Conservation (phyloP, 1,140 invertebrate genomes). For the Euwallacea similis region DNA sequence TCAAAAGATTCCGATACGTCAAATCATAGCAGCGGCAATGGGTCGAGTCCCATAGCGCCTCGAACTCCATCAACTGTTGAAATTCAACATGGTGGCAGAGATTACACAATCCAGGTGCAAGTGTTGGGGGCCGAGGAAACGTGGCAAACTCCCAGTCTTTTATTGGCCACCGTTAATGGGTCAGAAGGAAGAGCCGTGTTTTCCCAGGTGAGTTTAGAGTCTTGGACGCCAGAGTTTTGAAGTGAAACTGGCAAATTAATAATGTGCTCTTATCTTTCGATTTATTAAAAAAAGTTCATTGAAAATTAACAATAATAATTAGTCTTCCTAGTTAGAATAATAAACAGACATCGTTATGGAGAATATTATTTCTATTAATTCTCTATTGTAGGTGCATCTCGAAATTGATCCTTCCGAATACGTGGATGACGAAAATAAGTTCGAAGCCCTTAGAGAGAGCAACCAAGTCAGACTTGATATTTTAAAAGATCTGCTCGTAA, state of each 20-base stretch:
- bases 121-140: slow-evolving; percentile 80
- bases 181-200: slow-evolving; percentile 75
- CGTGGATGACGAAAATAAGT: slow-evolving; percentile 66
- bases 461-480: slow-evolving; percentile 74
- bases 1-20: slow-evolving; percentile 61
- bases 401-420: slow-evolving; percentile 66
- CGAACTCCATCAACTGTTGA: slow-evolving; percentile 60
- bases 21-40: slow-evolving; percentile 49
- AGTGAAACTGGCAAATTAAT: too few relatives aligned
- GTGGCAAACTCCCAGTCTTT: slow-evolving; percentile 79
- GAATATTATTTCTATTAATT: too few relatives aligned
- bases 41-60: slow-evolving; percentile 52
- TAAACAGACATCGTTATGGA: too few relatives aligned
- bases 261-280: too few relatives aligned
- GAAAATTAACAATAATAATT: too few relatives aligned
- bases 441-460: slow-evolving; percentile 62
- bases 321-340: too few relatives aligned
- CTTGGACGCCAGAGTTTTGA: too few relatives aligned
- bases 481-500: slow-evolving; percentile 71
- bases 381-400: slow-evolving; percentile 60
- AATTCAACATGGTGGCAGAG: slow-evolving; percentile 68
- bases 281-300: neutral
- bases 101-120: slow-evolving; percentile 70
- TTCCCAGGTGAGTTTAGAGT: slow-evolving; percentile 65
- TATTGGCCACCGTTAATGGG: slow-evolving; percentile 67